A percentile compares a stretch with the other conserved stretches of the same genome.
These are phyloP conservation scores for Hipparchia semele DNA, from an alignment of 2,888 invertebrate genomes.

Conservation along the genomic window DNA sequence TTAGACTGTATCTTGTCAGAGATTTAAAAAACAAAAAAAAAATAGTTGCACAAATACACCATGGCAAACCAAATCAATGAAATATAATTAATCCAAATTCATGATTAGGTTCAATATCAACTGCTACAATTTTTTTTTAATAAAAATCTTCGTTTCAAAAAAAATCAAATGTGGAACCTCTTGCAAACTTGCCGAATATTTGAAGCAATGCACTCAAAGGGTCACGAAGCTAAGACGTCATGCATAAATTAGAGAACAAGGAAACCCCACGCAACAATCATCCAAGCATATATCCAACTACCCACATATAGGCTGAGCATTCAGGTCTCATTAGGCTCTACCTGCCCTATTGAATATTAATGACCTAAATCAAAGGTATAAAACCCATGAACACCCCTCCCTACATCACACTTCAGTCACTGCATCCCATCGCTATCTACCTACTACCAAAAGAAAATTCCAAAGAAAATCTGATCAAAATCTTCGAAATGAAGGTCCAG, in stretches of 20 bases:
- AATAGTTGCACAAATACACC: no score
- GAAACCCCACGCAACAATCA: conserved; percentile 14
- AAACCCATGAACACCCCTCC: conserved; percentile 32
- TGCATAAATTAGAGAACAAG: conserved; percentile 3
- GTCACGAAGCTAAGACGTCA: neutral
- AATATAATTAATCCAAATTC: no score
- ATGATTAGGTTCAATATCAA: no score
- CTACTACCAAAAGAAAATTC: neutral
- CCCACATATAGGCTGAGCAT: conserved; percentile 31
- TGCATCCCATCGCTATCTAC: neutral
- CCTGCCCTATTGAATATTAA: conserved; percentile 44
- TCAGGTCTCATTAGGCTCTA: conserved; percentile 43
- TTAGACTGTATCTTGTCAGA: no score
- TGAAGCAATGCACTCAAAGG: neutral
- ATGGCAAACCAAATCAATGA: no score
- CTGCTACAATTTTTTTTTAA: neutral
- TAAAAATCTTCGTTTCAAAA: neutral
- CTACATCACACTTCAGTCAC: conserved; percentile 11
- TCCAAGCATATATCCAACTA: conserved; percentile 26
- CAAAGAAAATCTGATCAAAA: neutral
- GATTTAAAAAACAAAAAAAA: no score
- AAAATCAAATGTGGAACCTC: neutral
- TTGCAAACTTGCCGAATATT: neutral
- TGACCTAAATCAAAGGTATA: conserved; percentile 39
- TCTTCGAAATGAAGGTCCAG: neutral